Conservation (phyloP, 2,888 invertebrate genomes). For the Tiliacea citrago region DNA sequence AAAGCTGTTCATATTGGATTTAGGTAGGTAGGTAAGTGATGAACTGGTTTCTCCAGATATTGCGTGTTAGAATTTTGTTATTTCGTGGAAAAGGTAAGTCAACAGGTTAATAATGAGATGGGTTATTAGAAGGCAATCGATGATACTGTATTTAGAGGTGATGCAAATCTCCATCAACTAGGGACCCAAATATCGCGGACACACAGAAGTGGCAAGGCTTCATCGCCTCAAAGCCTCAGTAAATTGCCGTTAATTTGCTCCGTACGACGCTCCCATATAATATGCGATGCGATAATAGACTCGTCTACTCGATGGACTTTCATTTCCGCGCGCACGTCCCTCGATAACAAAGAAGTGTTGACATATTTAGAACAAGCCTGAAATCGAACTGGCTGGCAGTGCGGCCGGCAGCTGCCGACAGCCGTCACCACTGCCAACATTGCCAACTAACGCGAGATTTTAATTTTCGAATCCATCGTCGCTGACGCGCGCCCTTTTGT, state of each 20-base stretch:
- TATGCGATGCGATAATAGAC: constrained; percentile 86
- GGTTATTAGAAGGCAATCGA: neutral
- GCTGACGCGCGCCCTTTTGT: constrained; percentile 80
- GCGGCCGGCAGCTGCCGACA: constrained; percentile 78
- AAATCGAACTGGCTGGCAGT: constrained; percentile 85
- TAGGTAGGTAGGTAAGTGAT: constrained; percentile 25
- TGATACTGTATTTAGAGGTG: neutral
- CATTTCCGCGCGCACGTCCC: constrained; percentile 89
- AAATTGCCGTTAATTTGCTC: constrained; percentile 73
- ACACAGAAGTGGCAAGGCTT: neutral
- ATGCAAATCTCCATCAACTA: neutral
- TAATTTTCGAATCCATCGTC: constrained; percentile 89
- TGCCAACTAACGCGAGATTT: constrained; percentile 85
- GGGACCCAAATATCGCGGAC: neutral
- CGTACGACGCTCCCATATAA: constrained; percentile 74
- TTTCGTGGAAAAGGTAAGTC: constrained; percentile 11
- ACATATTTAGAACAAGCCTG: constrained; percentile 91
- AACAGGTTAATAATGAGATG: neutral
- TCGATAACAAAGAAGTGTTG: constrained; percentile 90
- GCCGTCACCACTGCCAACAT: constrained; percentile 84
- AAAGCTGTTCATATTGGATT: constrained; percentile 44
- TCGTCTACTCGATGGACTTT: constrained; percentile 87
- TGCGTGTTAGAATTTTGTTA: constrained; percentile 6
- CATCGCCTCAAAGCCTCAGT: constrained; percentile 11
- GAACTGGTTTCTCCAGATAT: constrained; percentile 44